phyloP scores from a whole-genome alignment of 2,888 invertebrate genomes.

The Dryocosmus kuriphilus region DNA sequence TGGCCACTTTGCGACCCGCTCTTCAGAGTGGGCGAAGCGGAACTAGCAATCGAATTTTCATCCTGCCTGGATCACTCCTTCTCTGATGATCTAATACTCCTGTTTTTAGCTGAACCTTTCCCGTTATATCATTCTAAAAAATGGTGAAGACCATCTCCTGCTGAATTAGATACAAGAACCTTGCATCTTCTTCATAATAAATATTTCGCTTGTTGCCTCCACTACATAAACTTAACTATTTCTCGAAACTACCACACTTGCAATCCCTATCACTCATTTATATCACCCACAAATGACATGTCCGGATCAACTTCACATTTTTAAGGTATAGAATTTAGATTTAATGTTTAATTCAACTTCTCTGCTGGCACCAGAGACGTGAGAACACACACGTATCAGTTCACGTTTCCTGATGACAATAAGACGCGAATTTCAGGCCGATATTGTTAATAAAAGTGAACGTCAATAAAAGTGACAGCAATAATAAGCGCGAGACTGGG shows the following conservation, averaged over 20 bases:
- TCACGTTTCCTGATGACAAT: not conserved
- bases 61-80: conserved; percentile 42
- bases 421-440: not conserved
- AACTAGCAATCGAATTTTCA: conserved; percentile 60
- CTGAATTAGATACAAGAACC: not conserved
- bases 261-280: not conserved
- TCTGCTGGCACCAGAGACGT: conserved; percentile 8
- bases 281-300: not conserved
- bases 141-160: not conserved
- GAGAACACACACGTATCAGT: not conserved
- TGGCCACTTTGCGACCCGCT: conserved; percentile 50
- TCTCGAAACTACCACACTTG: not conserved
- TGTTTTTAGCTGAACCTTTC: conserved; percentile 19
- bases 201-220: not conserved
- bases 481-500: conserved; percentile 41
- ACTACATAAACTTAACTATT: not conserved
- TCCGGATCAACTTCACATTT: conserved; percentile 3
- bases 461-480: conserved; percentile 3
- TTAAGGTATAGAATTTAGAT: not conserved
- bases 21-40: conserved; percentile 52
- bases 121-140: conserved; percentile 13
- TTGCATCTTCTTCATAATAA: not conserved
- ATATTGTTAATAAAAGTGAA: not conserved
- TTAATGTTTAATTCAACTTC: conserved; percentile 11
- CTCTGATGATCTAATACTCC: not conserved